Base-by-base conservation (phyloP, 2,888 invertebrate genomes). In the Sphaerophoria taeniata region DNA sequence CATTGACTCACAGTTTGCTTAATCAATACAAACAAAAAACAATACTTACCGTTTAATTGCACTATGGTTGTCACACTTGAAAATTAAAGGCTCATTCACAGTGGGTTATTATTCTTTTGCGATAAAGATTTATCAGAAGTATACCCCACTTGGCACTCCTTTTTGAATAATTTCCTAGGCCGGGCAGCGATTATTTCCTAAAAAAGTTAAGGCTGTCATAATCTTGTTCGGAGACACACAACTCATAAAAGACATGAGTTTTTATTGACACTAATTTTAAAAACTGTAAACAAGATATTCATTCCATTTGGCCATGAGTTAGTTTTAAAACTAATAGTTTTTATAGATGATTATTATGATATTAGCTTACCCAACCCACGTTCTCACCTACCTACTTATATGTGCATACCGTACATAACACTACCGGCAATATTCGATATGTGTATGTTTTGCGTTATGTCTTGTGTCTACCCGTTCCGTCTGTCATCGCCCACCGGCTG, bases 241-340 rank as follows among this genome's bases (percentile, higher is more conserved):
- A 24, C 24, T 24, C 24, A 39, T 39, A 39, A 14, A n/a, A 39
- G 36, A 67, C 51, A 67, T 67, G 39, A 36, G 24, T 53, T 53
- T 51, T 53, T 67, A 53, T 67, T 67, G 67, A 67, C 67, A 71
- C 71, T 51, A 55, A 74, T 53, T 74, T 55, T 56, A 4, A 45
- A 67, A 74, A 79, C 75, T 53, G 79, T 84, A 84, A 84, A 84
- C 83, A 84, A 75, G 70, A 71, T 24, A 24, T 24, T 24, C 24
- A 24, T 67, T 65, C 55, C 65, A 71, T 58, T 74, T 53, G 75
- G 11, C 79, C 83, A 78, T 70, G 79, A 67, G 83, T 78, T 63
- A 83, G 61, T 69, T 74, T 65, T 45, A 70, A 55, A 55, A n/a
- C 51, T 34, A 36, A 51, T 65, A 34, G 6, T 24, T 67, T 51